These are phyloP conservation scores for Phylloscopus whistleri DNA, from an alignment of 2,113 vertebrate genomes.

Conservation along the genomic window DNA sequence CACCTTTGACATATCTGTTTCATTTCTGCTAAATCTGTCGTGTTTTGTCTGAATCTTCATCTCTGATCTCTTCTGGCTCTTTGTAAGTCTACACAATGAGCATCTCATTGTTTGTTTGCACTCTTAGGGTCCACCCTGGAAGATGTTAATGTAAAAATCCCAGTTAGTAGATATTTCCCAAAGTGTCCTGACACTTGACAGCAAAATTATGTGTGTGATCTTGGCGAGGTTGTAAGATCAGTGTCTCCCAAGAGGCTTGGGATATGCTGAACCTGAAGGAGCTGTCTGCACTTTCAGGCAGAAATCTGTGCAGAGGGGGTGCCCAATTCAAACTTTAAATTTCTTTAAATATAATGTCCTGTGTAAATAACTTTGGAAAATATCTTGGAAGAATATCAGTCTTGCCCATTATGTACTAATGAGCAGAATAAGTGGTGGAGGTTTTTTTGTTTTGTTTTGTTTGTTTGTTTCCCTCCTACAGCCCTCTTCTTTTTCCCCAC, in stretches of 20 bases:
- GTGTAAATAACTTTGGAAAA: background rate
- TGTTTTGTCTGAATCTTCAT: background rate
- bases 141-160: background rate
- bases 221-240: background rate
- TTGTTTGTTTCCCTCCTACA: fast-evolving
- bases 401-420: background rate
- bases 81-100: background rate
- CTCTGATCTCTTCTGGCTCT: background rate
- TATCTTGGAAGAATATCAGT: background rate
- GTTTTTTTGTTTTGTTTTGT: fast-evolving
- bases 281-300: background rate
- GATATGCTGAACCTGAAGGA: background rate
- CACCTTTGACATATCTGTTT: background rate
- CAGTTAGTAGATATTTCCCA: background rate
- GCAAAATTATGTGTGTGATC: background rate
- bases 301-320: background rate
- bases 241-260: background rate
- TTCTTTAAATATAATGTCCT: background rate
- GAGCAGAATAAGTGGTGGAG: background rate
- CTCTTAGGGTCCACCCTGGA: background rate
- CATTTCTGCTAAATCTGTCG: background rate
- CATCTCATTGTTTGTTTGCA: background rate
- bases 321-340: background rate
- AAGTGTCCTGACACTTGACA: background rate
- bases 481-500: fast-evolving